Percentiles rank a stretch among this genome's conserved stretches.
Conservation (phyloP, 2,888 invertebrate species). For the Dicycla oo region DNA sequence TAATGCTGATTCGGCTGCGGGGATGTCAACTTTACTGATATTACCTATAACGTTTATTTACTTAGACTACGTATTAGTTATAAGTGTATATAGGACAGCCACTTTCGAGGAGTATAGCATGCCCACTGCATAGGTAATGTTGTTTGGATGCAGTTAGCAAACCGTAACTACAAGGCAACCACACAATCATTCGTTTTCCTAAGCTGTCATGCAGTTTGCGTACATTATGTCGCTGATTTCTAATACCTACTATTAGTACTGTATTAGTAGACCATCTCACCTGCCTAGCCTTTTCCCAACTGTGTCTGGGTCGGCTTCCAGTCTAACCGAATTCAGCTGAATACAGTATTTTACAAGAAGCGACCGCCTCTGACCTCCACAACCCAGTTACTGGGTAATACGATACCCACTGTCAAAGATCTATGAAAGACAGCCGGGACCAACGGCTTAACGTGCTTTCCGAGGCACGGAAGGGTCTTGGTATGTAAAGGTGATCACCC, state of each 20-base stretch:
- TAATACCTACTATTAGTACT: background rate
- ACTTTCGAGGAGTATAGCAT: background rate
- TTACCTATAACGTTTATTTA: background rate
- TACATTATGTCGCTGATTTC: slow-evolving; percentile 1
- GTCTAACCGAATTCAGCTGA: no score
- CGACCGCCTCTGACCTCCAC: no score
- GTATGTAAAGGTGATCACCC: no score
- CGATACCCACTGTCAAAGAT: no score
- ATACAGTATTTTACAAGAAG: no score
- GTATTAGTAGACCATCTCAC: background rate
- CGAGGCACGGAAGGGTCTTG: no score
- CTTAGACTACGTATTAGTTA: background rate
- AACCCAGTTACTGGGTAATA: no score
- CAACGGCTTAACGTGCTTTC: no score
- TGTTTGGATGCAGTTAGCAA: slow-evolving; percentile 8
- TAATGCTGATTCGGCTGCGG: no score
- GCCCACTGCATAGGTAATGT: slow-evolving; percentile 17
- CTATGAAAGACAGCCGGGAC: no score
- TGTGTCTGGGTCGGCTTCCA: no score
- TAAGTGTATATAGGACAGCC: background rate
- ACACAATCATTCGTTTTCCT: slow-evolving; percentile 5
- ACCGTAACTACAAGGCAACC: slow-evolving; percentile 2
- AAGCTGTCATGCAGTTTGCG: slow-evolving; percentile 2
- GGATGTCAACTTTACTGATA: background rate
- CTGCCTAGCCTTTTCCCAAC: no score